Evolutionary conservation across 2,888 invertebrate species (phyloP), one percentile per base, ranked within the genome.

Genomic region (Mesoligia furuncula): DNA sequence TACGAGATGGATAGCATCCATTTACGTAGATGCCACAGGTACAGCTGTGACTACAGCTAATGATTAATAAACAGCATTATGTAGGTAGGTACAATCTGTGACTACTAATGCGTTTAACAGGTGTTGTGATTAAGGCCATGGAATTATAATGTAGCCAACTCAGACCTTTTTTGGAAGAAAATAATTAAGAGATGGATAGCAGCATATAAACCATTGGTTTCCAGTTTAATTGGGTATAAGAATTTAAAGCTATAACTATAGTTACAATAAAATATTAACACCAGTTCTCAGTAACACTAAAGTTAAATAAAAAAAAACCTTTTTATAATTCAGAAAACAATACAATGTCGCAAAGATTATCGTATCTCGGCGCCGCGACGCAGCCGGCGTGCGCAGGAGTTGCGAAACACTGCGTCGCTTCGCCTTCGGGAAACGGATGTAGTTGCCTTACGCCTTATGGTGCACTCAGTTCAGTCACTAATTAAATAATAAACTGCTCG

Each of bases 391-490:
- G 90, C 87, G 81, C 80, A 24, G 77, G 80, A 75, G 76, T 87
- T 89, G 83, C 83, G 80, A 84, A 85, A 78, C 57, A 20, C 73
- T 31, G 76, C 61, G 42, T 17, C 81, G 75, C 79, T 85, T 90
- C 85, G 91, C 91, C 91, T 92, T 92, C 90, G 90, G 93, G 93
- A 94, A 94, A 93, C 94, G 94, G 95, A 95, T 93, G 91, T 91
- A 88, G 89, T 86, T 87, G 88, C 85, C 87, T 90, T 89, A 90
- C 85, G 86, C 88, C 88, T 90, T 88, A 90, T 87, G 85, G 89
- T 88, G 89, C 89, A 90, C 83, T 83, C 83, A 81, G 85, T 85
- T 77, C 79, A 87, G 87, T 87, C 79, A 80, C 85, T 90, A 92
- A 93, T 92, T 93, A 92, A 93, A 90, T 90, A 70, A 88, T 77